Percentiles rank a stretch among this genome's conserved stretches.
Conservation (phyloP, 1,140 invertebrate genomes). For the Drosophila sechellia region DNA sequence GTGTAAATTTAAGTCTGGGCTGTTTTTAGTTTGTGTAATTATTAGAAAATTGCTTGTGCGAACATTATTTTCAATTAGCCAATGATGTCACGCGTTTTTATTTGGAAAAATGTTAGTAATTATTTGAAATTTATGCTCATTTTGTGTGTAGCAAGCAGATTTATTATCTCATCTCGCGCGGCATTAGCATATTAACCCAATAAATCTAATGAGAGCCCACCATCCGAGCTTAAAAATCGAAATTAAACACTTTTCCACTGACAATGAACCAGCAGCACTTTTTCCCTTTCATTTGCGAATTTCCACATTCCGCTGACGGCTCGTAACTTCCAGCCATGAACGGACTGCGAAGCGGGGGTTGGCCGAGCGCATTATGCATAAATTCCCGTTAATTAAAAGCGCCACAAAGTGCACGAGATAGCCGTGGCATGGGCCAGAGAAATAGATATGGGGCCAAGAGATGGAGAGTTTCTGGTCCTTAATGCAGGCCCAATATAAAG, state of each 20-base stretch:
- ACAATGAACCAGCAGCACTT: conserved; percentile 10
- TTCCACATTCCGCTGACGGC: conserved; percentile 58
- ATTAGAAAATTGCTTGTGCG: conserved; percentile 17
- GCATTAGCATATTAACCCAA: background rate
- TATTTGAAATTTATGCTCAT: conserved; percentile 6
- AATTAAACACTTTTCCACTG: conserved; percentile 43
- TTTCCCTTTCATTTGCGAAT: conserved; percentile 56
- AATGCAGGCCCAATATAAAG: conserved; percentile 77
- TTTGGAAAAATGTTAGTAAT: conserved; percentile 10
- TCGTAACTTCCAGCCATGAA: conserved; percentile 55
- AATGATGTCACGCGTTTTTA: conserved; percentile 29
- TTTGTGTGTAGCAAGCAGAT: background rate
- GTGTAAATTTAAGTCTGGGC: conserved; percentile 30
- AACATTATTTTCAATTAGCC: conserved; percentile 43
- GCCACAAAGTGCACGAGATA: conserved; percentile 62
- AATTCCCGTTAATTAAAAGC: conserved; percentile 80
- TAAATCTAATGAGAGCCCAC: conserved; percentile 4
- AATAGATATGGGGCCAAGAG: conserved; percentile 5
- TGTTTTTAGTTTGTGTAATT: conserved; percentile 25
- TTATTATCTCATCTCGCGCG: background rate
- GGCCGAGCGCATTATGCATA: conserved; percentile 66
- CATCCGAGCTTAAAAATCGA: conserved; percentile 18
- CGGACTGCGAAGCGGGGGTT: conserved; percentile 9
- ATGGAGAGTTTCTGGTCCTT: conserved; percentile 31
- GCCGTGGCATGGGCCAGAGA: background rate